Percentiles rank a stretch among this genome's conserved stretches.
Evolutionary conservation across 2,888 invertebrate species (phyloP).

Genomic region (Xanthia icteritia): DNA sequence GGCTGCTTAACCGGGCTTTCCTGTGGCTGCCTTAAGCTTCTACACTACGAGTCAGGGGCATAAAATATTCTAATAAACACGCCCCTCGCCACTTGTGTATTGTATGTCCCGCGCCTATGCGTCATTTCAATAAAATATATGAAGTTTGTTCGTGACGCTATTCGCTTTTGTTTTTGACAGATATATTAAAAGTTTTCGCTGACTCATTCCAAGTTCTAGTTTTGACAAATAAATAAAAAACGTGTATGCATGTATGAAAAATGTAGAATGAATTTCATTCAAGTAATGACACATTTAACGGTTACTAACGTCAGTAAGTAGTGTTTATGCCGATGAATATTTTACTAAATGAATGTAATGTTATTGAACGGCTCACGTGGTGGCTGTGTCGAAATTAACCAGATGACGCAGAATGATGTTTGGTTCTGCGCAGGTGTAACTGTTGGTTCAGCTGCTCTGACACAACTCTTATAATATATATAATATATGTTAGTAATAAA

Average conservation of each 20-base stretch:
- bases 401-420: conserved; percentile 83
- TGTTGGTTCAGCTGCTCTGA: conserved; percentile 80
- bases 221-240: conserved; percentile 21
- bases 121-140: conserved; percentile 13
- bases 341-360: conserved; percentile 75
- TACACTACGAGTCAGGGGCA: too few species aligned
- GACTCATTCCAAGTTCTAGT: conserved; percentile 27
- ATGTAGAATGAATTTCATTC: conserved; percentile 45
- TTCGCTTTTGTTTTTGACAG: conserved; percentile 13
- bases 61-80: too few species aligned
- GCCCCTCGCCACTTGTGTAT: neutral
- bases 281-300: conserved; percentile 36
- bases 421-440: conserved; percentile 75
- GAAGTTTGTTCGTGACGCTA: conserved; percentile 1
- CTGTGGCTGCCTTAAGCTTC: too few species aligned
- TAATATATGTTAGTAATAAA: conserved; percentile 59
- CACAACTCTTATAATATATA: conserved; percentile 50
- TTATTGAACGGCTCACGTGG: conserved; percentile 70
- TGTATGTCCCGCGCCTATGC: neutral
- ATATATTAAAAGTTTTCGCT: conserved; percentile 16
- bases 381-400: conserved; percentile 80
- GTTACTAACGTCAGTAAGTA: conserved; percentile 41
- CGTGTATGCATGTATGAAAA: conserved; percentile 36
- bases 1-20: too few species aligned
- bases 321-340: conserved; percentile 60